Evolutionary conservation across 1,140 invertebrate species (phyloP).

Genomic region (Charaxes varanes): DNA sequence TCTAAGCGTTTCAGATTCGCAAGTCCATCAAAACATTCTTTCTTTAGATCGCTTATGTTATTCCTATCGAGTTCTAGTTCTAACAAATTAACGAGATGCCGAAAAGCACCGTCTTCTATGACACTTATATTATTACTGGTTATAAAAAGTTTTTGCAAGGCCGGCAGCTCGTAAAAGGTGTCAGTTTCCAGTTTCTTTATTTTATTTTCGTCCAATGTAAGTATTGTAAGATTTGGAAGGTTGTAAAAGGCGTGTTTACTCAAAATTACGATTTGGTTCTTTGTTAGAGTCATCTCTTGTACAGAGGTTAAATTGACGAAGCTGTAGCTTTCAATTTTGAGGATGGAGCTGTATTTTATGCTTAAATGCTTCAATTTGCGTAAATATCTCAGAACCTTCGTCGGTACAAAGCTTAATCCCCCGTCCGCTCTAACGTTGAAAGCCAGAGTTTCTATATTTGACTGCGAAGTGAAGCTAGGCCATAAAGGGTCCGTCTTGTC

Average conservation of each 20-base stretch:
- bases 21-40: slow-evolving; percentile 83
- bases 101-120: slow-evolving; percentile 83
- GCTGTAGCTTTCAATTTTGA: slow-evolving; percentile 78
- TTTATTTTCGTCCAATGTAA: slow-evolving; percentile 82
- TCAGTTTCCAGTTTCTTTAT: slow-evolving; percentile 82
- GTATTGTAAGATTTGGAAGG: slow-evolving; percentile 76
- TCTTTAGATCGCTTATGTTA: slow-evolving; percentile 79
- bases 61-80: slow-evolving; percentile 83
- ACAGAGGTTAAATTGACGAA: slow-evolving; percentile 82
- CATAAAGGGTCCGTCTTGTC: slow-evolving; percentile 79
- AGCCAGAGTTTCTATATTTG: slow-evolving; percentile 78
- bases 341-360: slow-evolving; percentile 82
- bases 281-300: slow-evolving; percentile 79
- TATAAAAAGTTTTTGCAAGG: slow-evolving; percentile 79
- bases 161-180: slow-evolving; percentile 82
- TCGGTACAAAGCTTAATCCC: slow-evolving; percentile 80
- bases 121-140: slow-evolving; percentile 83
- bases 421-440: slow-evolving; percentile 81
- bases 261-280: slow-evolving; percentile 80
- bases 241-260: slow-evolving; percentile 81
- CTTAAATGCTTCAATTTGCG: slow-evolving; percentile 78
- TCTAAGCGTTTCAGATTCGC: slow-evolving; percentile 79
- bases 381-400: slow-evolving; percentile 77
- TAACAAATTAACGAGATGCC: slow-evolving; percentile 77
- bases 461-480: slow-evolving; percentile 82